A percentile compares a stretch with the other conserved stretches of the same genome.
Evolutionary conservation across 2,888 invertebrate genomes (phyloP).

Genomic region (Diloba caeruleocephala): DNA sequence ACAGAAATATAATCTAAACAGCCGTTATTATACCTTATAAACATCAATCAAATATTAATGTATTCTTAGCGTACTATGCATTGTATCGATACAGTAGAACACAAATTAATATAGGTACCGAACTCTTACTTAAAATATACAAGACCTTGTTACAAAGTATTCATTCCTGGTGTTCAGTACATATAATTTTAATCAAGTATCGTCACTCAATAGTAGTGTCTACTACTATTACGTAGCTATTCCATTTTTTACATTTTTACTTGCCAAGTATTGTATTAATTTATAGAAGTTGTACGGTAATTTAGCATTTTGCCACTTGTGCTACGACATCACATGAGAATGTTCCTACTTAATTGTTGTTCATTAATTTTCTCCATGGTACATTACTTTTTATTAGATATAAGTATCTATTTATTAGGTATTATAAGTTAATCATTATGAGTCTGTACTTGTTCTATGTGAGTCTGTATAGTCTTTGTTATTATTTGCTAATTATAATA

Average conservation of each 20-base stretch:
- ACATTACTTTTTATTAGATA: slow-evolving; percentile 63
- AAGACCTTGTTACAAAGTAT: slow-evolving; percentile 48
- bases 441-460: slow-evolving; percentile 72
- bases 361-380: slow-evolving; percentile 64
- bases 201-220: slow-evolving; percentile 35
- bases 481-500: slow-evolving; percentile 81
- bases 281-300: slow-evolving; percentile 60
- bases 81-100: slow-evolving; percentile 52
- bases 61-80: slow-evolving; percentile 46
- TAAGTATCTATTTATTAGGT: slow-evolving; percentile 80
- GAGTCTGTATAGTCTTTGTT: slow-evolving; percentile 83
- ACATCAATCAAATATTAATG: slow-evolving; percentile 32
- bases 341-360: slow-evolving; percentile 80
- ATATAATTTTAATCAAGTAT: slow-evolving; percentile 28
- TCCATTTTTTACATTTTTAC: slow-evolving; percentile 67
- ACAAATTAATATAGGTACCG: slow-evolving; percentile 51
- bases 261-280: slow-evolving; percentile 78
- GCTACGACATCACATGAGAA: slow-evolving; percentile 71
- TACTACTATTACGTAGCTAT: slow-evolving; percentile 53
- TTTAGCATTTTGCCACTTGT: slow-evolving; percentile 68
- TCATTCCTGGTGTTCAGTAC: slow-evolving; percentile 57
- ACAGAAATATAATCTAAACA: slow-evolving; percentile 54
- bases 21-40: slow-evolving; percentile 48
- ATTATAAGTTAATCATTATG: slow-evolving; percentile 66
- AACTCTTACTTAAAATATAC: slow-evolving; percentile 33